Percentiles rank a stretch among this genome's conserved stretches.
Evolutionary conservation across 2,113 vertebrate species (phyloP).

Genomic region (Nothoprocta perdicaria): DNA sequence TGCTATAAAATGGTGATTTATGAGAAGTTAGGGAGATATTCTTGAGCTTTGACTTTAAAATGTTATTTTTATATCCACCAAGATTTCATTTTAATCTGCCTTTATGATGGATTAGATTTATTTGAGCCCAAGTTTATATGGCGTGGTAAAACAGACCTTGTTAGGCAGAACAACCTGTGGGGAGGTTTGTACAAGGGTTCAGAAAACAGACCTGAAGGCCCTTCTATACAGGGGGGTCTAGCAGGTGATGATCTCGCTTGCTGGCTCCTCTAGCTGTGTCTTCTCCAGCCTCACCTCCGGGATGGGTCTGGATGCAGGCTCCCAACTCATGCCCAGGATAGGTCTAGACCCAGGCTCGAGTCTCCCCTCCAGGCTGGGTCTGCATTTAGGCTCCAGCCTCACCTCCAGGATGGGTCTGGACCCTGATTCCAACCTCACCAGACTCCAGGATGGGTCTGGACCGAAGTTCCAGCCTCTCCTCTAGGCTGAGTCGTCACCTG

Average conservation of each 20-base stretch:
- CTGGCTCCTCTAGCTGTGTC: not conserved
- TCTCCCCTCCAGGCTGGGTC: not conserved
- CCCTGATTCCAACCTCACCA: not conserved
- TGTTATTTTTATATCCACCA: slow-evolving; percentile 65
- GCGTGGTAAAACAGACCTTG: slow-evolving; percentile 11
- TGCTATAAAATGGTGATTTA: slow-evolving; percentile 57
- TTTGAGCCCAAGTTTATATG: slow-evolving; percentile 9
- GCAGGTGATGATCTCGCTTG: rapidly evolving
- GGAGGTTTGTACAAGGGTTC: not conserved
- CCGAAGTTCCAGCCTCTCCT: too few species aligned
- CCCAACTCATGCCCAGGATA: not conserved
- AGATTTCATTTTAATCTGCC: slow-evolving; percentile 64
- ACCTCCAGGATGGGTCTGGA: not conserved
- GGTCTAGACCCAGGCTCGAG: not conserved
- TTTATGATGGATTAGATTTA: slow-evolving; percentile 53
- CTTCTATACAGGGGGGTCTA: not conserved
- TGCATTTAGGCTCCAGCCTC: not conserved
- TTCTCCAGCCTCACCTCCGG: not conserved
- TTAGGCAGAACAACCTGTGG: not conserved
- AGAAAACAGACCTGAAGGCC: not conserved
- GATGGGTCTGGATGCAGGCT: too few species aligned
- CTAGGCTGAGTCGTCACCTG: not conserved
- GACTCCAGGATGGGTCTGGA: not conserved
- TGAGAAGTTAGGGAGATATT: slow-evolving; percentile 49
- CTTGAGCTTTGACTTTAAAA: slow-evolving; percentile 64